Conservation (phyloP, 2,113 vertebrate genomes). For the Antigone vipio region DNA sequence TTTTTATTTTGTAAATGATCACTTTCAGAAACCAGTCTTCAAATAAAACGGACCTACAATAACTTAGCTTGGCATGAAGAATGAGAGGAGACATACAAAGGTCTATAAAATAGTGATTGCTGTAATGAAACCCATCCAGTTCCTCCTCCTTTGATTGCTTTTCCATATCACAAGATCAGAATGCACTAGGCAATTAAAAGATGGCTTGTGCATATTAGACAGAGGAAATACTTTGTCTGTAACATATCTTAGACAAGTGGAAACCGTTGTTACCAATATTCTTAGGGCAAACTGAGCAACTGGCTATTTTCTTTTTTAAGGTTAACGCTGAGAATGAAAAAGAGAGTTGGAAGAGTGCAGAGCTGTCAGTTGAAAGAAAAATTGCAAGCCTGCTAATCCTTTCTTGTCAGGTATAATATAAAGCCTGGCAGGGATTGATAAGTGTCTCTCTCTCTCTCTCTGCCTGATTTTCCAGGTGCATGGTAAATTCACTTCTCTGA, state of each 20-base stretch:
- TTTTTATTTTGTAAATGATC: background rate
- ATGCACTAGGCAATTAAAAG: background rate
- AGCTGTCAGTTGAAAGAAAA: slow-evolving; percentile 7
- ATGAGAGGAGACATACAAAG: background rate
- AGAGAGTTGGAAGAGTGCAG: background rate
- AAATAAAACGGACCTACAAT: background rate
- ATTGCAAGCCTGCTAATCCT: background rate
- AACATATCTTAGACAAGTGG: background rate
- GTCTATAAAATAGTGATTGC: background rate
- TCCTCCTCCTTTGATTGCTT: background rate
- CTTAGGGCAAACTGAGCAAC: background rate
- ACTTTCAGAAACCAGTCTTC: background rate
- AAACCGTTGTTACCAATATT: background rate
- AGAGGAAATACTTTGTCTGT: background rate
- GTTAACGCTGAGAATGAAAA: background rate
- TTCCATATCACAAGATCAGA: background rate
- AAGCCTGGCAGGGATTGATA: background rate
- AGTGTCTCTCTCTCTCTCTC: background rate
- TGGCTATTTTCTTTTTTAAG: background rate
- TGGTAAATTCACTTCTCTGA: background rate
- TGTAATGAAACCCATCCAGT: background rate
- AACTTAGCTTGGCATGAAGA: background rate
- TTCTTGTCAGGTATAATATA: background rate
- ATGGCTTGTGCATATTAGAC: background rate
- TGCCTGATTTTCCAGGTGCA: background rate